phyloP scores from a whole-genome alignment of 2,888 invertebrate genomes.

The Asteroscopus sphinx region DNA sequence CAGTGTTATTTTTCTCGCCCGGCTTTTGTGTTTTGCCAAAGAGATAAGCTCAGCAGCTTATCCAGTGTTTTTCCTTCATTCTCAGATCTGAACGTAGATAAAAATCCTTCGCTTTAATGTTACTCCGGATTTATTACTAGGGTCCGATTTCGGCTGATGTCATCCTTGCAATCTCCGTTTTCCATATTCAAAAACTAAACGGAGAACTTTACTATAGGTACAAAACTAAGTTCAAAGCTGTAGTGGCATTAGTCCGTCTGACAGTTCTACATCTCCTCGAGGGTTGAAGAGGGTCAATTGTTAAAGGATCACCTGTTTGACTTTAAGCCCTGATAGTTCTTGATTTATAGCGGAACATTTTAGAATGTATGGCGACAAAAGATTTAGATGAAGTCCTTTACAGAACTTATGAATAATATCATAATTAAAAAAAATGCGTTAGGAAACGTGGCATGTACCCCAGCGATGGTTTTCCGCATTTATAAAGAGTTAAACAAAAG shows the following conservation, averaged over 20 bases:
- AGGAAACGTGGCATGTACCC: background rate
- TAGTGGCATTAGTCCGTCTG: constrained; percentile 37
- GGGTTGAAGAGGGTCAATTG: constrained; percentile 58
- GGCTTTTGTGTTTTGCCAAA: constrained; percentile 28
- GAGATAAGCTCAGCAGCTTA: constrained; percentile 36
- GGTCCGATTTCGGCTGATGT: constrained; percentile 24
- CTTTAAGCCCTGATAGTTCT: constrained; percentile 43
- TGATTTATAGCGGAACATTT: constrained; percentile 43
- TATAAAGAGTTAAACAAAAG: constrained; percentile 24
- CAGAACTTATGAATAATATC: too few species aligned
- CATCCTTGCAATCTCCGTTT: constrained; percentile 30
- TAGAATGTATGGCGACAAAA: constrained; percentile 23
- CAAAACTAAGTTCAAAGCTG: constrained; percentile 28
- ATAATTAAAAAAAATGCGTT: constrained; percentile 3
- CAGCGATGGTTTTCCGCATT: constrained; percentile 10
- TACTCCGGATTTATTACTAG: constrained; percentile 28
- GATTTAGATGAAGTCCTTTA: background rate
- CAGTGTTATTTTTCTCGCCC: constrained; percentile 39
- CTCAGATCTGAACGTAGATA: constrained; percentile 35
- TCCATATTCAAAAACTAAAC: constrained; percentile 22
- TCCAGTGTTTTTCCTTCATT: constrained; percentile 28
- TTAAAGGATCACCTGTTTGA: constrained; percentile 54
- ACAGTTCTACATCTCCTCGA: constrained; percentile 36
- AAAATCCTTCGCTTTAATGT: constrained; percentile 29
- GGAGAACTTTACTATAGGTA: constrained; percentile 4